phyloP scores from a whole-genome alignment of 2,113 vertebrate species.

The Sorex araneus region DNA sequence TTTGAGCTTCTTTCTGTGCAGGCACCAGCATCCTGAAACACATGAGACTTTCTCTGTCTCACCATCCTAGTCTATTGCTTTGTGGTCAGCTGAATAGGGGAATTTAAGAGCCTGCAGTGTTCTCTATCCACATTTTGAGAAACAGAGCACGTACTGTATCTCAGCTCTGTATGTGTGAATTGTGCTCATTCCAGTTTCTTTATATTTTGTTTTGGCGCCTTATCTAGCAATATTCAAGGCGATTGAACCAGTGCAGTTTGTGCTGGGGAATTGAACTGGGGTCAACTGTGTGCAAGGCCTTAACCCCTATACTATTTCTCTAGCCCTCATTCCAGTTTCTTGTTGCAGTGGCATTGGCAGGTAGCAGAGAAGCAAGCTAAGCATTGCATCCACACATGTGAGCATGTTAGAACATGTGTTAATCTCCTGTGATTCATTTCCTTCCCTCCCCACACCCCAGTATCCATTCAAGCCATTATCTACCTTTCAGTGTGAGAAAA shows the following conservation, averaged over 20 bases:
- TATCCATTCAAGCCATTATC: neutral
- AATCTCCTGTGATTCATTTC: neutral
- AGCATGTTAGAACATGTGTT: neutral
- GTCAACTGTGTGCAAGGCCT: no score
- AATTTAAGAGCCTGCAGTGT: neutral
- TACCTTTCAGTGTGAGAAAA: neutral
- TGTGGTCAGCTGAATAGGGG: neutral
- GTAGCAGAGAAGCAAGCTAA: neutral
- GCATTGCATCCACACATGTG: neutral
- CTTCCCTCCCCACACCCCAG: neutral
- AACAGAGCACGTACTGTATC: neutral
- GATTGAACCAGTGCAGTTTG: no score
- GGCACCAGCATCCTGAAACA: neutral
- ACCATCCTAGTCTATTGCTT: neutral
- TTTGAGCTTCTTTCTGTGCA: neutral
- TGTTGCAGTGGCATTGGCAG: no score
- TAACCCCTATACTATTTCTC: no score
- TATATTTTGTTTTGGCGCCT: no score
- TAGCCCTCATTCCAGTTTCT: neutral
- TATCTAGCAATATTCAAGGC: no score
- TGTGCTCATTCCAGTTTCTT: no score
- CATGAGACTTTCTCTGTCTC: neutral
- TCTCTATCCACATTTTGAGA: neutral
- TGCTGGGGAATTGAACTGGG: no score
- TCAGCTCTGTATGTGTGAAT: neutral